Evolutionary conservation across 2,797 vertebrate species (phyloP), one percentile per base, ranked within the genome.

Genomic region (Betta splendens): DNA sequence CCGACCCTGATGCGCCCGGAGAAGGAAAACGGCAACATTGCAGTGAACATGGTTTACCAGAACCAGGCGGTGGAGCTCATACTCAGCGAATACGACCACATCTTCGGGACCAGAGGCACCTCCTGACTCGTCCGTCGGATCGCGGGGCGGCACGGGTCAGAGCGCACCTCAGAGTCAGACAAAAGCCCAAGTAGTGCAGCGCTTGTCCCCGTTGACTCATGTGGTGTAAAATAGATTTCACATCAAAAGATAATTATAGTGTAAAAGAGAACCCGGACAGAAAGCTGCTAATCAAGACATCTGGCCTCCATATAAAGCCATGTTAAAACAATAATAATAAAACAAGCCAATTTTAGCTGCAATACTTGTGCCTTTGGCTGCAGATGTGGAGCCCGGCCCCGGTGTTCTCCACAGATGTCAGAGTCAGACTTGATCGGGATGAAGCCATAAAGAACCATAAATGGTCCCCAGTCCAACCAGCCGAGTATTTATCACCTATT

Each of bases 21-120:
- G 80, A 81, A 88, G 53, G 95, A 97, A 71, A 87, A 79, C 32
- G 83, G 90, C 26, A 96, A 96, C 86, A 94, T 94, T 77, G 93
- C 94, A 0, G 81, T 93, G 35, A 94, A 93, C 31, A 94, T 93
- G 81, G 63, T 94, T 35, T 95, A 94, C 82, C 95, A 96, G 77
- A 96, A 94, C 79, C 94, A 95, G 84, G 91, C 94, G 0, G 94
- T 96, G 68, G 95, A 97, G 81, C 80, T 95, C 69, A 94, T 98
- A 80, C 93, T 98, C 69, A 91, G 67, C 26, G 88, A 92, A 71
- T 91, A 79, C 16, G 68, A 90, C 68, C 83, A 81, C 80, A 85
- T 94, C 81, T 94, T 94, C 62, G 75, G 82, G 48, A 70, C 74
- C 1, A 85, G 79, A 45, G 58, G 79, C 58, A 55, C 62, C 25